Evolutionary conservation across 2,888 invertebrate genomes (phyloP), one percentile per base, ranked within the genome.

Genomic region (Plebejus argus): DNA sequence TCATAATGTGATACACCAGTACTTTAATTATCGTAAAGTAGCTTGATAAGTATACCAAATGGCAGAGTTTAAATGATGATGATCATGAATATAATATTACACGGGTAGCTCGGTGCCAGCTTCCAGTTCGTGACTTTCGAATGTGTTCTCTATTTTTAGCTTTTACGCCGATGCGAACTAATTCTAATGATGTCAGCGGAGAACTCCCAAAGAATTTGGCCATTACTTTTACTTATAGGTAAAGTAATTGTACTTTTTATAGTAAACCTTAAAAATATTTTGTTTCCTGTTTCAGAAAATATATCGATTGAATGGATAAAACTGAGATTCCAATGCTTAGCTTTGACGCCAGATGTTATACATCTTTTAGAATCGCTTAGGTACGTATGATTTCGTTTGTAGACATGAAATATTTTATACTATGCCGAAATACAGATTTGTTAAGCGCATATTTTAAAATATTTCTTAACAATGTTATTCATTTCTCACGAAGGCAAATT

Each of bases 291-390:
- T 95, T 76, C 93, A 95, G 96, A 95, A 89, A 95, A 95, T 85
- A 95, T 97, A 85, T 97, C 97, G 88, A 90, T 95, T 83, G 95
- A 96, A 91, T 98, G 98, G 98, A 91, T 98, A 83, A 95, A 96
- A 83, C 93, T 97, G 83, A 96, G 98, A 85, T 97, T 97, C 91
- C 95, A 96, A 82, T 96, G 96, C 90, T 92, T 98, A 88, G 95
- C 96, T 81, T 89, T 97, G 82, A 93, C 96, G 28, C 92, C 96
- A 77, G 97, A 97, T 82, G 96, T 97, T 79, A 93, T 96, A 83
- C 95, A 95, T 80, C 95, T 98, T 84, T 93, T 98, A 80, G 94
- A 95, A 84, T 95, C 95, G 78, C 93, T 98, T 83, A 95, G 94
- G 94, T 94, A 91, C 83, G 92, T 90, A 83, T 82, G 85, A 80